phyloP scores from a whole-genome alignment of 2,888 invertebrate species.

The Drosophila niveifrons region DNA sequence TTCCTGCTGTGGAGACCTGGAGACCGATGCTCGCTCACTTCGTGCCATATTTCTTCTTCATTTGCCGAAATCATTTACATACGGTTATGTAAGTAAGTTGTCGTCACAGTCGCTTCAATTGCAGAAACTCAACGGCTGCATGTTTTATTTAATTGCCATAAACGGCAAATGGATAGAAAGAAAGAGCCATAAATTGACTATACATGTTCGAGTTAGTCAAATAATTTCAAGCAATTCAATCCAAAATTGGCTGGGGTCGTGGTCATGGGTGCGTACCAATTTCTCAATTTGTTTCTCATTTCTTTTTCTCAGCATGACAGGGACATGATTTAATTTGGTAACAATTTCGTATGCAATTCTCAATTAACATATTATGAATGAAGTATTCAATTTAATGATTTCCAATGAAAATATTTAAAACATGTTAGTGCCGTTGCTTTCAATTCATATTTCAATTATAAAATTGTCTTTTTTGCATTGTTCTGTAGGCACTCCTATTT shows the following conservation, averaged over 20 bases:
- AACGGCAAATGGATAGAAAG: slow-evolving; percentile 47
- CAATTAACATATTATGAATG: slow-evolving; percentile 31
- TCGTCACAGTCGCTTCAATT: slow-evolving; percentile 30
- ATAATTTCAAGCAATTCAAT: slow-evolving; percentile 45
- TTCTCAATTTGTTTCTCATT: slow-evolving; percentile 36
- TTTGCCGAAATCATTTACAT: slow-evolving; percentile 76
- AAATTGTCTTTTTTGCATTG: slow-evolving; percentile 20
- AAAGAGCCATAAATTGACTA: slow-evolving; percentile 60
- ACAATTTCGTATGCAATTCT: slow-evolving; percentile 22
- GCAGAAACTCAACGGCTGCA: slow-evolving; percentile 61
- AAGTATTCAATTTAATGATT: slow-evolving; percentile 34
- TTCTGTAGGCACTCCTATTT: slow-evolving; percentile 61
- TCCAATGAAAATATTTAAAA: slow-evolving; percentile 16
- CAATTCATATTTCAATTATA: slow-evolving; percentile 23
- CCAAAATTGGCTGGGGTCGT: slow-evolving; percentile 10
- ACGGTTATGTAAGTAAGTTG: slow-evolving; percentile 71
- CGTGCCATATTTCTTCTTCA: slow-evolving; percentile 77
- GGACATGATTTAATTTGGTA: slow-evolving; percentile 17
- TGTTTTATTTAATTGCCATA: slow-evolving; percentile 79
- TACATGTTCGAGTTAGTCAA: slow-evolving; percentile 51
- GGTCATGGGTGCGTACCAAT: slow-evolving; percentile 35
- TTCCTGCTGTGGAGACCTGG: slow-evolving; percentile 53
- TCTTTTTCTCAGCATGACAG: slow-evolving; percentile 41
- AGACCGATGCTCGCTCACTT: slow-evolving; percentile 48
- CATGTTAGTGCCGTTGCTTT: background rate